Evolutionary conservation across 2,797 vertebrate species (phyloP).

Genomic region (Tenualosa ilisha): DNA sequence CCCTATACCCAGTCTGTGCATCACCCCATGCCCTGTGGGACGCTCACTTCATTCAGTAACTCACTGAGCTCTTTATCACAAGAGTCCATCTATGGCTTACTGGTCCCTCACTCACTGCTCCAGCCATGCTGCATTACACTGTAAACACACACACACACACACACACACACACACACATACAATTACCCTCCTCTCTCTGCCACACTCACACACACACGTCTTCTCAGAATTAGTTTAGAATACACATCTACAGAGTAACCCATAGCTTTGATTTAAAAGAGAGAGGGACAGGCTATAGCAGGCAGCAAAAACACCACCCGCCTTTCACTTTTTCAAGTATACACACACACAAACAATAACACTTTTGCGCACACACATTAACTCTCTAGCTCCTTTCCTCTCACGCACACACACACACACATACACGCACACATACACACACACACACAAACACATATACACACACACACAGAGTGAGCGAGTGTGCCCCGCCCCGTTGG

Average conservation of each 20-base stretch:
- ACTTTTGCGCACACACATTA: neutral
- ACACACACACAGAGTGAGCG: conserved; percentile 43
- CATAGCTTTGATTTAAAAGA: neutral
- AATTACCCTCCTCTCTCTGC: neutral
- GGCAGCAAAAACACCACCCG: neutral
- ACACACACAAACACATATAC: conserved; percentile 39
- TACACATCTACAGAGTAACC: neutral
- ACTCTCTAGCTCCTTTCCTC: neutral
- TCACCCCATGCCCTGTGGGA: neutral
- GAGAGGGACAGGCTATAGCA: neutral
- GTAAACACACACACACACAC: neutral
- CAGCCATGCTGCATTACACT: neutral
- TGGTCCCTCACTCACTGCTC: neutral
- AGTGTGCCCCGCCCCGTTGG: conserved; percentile 54
- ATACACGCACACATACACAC: conserved; percentile 25
- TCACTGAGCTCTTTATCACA: neutral
- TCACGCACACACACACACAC: conserved; percentile 32
- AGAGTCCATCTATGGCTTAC: neutral
- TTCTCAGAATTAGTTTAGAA: no score
- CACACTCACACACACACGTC: conserved; percentile 40
- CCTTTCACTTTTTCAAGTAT: neutral
- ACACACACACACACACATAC: neutral
- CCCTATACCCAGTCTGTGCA: neutral
- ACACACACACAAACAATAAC: conserved; percentile 21
- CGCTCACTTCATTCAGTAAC: neutral